Evolutionary conservation across 1,140 invertebrate genomes (phyloP).

Genomic region (Drosophila paulistorum): DNA sequence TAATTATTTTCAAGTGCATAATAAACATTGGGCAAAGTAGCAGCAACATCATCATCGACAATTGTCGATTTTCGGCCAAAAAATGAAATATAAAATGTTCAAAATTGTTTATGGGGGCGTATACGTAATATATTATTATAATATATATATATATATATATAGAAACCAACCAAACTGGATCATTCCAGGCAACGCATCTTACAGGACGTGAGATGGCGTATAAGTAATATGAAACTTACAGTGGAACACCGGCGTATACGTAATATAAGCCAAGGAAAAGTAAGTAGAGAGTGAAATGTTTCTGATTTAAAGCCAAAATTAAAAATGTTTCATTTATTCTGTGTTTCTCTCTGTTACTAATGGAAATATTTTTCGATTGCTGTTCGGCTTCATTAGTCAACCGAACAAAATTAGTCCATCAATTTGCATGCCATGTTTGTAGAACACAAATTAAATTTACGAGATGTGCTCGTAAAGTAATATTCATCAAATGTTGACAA

Average conservation of each 20-base stretch:
- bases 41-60: background rate
- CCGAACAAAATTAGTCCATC: background rate
- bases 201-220: no score
- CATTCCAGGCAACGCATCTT: no score
- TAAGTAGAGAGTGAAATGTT: no score
- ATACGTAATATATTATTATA: background rate
- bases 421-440: background rate
- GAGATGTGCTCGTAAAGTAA: background rate
- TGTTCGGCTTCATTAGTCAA: constrained; percentile 1
- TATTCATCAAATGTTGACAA: no score
- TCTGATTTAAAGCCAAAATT: no score
- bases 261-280: no score
- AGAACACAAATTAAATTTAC: background rate
- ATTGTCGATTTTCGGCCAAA: constrained; percentile 26
- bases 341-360: no score
- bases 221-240: no score
- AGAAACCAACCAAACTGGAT: no score
- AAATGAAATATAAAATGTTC: background rate
- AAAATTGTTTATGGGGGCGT: background rate
- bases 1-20: constrained; percentile 50
- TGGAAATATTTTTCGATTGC: background rate
- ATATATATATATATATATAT: no score
- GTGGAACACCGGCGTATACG: no score
- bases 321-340: no score
- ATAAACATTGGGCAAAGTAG: constrained; percentile 13